A percentile compares a stretch with the other conserved stretches of the same genome.
Conservation (phyloP, 2,797 vertebrate species). For the Chaunax sp. region DNA sequence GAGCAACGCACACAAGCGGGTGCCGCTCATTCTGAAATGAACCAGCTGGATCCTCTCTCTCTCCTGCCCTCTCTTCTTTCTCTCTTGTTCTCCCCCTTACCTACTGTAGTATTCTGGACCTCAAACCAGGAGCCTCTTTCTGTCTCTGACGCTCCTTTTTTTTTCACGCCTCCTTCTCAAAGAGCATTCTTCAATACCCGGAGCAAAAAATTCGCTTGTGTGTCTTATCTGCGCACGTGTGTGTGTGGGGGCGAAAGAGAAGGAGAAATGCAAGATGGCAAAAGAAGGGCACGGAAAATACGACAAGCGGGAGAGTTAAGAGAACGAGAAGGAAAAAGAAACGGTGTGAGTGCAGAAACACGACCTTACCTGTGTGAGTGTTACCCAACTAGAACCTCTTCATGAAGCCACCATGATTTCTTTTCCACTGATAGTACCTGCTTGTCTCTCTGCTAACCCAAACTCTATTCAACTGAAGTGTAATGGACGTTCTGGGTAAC, state of each 20-base stretch:
- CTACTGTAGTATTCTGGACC: constrained; percentile 74
- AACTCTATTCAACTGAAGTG: constrained; percentile 25
- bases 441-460: constrained; percentile 37
- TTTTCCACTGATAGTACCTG: background rate
- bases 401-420: constrained; percentile 23
- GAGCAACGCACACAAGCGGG: constrained; percentile 38
- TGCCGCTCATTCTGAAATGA: constrained; percentile 69
- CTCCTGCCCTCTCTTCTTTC: constrained; percentile 31
- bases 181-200: constrained; percentile 74
- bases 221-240: constrained; percentile 21
- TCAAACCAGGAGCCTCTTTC: constrained; percentile 60
- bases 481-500: constrained; percentile 15
- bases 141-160: constrained; percentile 27
- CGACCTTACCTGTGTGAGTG: background rate
- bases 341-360: background rate
- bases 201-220: constrained; percentile 24
- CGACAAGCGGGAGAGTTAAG: background rate
- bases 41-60: constrained; percentile 65
- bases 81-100: constrained; percentile 56
- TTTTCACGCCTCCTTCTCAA: constrained; percentile 67
- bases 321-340: background rate
- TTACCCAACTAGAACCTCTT: constrained; percentile 28
- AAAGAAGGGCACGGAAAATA: constrained; percentile 9
- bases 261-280: constrained; percentile 15
- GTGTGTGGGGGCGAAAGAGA: background rate